These are phyloP conservation scores for Hypocryptadius cinnamomeus DNA, from an alignment of 2,113 vertebrate species.

Conservation along the genomic window DNA sequence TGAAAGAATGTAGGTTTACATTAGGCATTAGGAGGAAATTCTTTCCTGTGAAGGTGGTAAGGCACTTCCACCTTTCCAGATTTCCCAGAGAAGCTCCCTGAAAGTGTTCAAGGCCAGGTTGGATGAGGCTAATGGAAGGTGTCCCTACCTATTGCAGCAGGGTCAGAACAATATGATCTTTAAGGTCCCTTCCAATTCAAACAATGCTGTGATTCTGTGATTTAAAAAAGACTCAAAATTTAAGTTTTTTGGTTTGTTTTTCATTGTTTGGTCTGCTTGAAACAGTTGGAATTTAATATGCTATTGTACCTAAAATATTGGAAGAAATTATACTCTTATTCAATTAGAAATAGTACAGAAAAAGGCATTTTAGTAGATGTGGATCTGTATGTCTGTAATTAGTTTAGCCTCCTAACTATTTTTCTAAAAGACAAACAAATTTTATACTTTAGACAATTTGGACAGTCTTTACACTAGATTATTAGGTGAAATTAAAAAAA, in stretches of 20 bases:
- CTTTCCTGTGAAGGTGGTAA: neutral
- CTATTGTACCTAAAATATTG: neutral
- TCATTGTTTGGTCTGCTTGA: neutral
- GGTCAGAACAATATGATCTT: neutral
- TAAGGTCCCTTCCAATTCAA: neutral
- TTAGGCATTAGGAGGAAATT: neutral
- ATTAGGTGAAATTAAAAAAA: neutral
- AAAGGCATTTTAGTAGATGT: neutral
- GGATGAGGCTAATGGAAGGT: neutral
- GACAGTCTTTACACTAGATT: neutral
- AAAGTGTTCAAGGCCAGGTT: neutral
- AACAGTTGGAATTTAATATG: neutral
- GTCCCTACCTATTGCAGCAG: neutral
- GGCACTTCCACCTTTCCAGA: neutral
- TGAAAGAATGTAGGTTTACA: neutral
- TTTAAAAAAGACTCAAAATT: neutral
- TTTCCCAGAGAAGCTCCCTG: neutral
- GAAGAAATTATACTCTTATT: neutral
- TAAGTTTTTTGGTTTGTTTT: neutral
- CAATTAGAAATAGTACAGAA: neutral
- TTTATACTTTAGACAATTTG: neutral
- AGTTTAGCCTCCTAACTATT: neutral
- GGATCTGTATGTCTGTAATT: neutral
- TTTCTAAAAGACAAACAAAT: neutral
- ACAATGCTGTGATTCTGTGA: neutral